Evolutionary conservation across 2,113 vertebrate genomes (phyloP), one percentile per base, ranked within the genome.

Genomic region (Bucco capensis): DNA sequence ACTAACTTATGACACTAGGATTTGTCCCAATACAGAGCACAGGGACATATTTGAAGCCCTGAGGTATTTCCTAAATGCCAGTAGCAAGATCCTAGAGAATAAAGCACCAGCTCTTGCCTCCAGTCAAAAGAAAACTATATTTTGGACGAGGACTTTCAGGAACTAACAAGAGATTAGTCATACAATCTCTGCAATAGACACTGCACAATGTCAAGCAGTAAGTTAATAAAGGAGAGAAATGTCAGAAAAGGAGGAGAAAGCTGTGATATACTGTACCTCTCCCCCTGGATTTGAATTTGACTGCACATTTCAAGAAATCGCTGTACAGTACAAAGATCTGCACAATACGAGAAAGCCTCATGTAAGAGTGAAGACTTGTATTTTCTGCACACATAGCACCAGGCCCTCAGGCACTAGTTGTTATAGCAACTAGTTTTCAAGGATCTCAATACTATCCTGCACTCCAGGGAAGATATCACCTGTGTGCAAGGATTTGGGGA

Each of bases 281-380:
- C 33, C 16, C 22, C 4, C 5, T 0, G 0, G 30, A 57, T 42
- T 89, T 80, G 24, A 33, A 19, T 66, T 69, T 38, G 16, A n/a
- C 30, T 14, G 27, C 8, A 24, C 7, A 19, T 22, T 28, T 67
- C 30, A 24, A 62, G 25, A 28, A 61, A 24, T 17, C 5, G 4
- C 14, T 67, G 44, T 25, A 27, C 14, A 44, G 12, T 17, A 30
- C 21, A 40, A 25, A 82, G 22, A 10, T 11, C 33, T 9, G 21
- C 7, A 19, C 15, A 50, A 22, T 24, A 23, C 28, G 33, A 9
- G 47, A 53, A 57, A 83, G n/a, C 5, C 23, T 74, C 28, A 14
- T 5, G 1, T 27, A n/a, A 33, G 8, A 60, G 10, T 2, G 4
- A 57, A 25, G 35, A 23, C 2, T 0, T 23, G 5, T 2, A 3